Evolutionary conservation across 2,797 vertebrate species (phyloP).

Genomic region (Sebastes hubbsi): DNA sequence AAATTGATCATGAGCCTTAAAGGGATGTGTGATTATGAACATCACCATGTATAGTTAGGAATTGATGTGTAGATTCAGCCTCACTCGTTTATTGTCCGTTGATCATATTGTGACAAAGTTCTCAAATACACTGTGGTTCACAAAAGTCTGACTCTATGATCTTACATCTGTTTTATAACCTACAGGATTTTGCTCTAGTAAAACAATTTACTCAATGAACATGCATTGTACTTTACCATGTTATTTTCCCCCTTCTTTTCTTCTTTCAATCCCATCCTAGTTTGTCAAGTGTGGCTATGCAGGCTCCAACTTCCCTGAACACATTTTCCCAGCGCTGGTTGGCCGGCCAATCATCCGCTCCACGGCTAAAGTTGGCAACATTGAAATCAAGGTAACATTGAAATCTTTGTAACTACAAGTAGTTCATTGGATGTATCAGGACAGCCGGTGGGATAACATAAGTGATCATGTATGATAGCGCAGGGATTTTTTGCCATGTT

Average conservation of each 20-base stretch:
- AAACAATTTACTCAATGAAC: background rate
- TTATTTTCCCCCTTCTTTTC: background rate
- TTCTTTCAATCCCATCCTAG: slow-evolving; percentile 33
- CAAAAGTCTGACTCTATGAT: background rate
- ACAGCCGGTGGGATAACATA: background rate
- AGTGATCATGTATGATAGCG: background rate
- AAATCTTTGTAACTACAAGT: background rate
- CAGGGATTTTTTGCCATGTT: background rate
- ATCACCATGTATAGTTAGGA: background rate
- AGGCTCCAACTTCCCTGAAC: slow-evolving; percentile 82
- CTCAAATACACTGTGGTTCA: background rate
- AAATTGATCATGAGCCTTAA: background rate
- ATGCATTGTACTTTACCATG: background rate
- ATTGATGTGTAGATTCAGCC: background rate
- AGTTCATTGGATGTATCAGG: background rate
- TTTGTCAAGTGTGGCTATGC: slow-evolving; percentile 82
- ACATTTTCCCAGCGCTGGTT: slow-evolving; percentile 82
- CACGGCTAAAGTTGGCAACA: slow-evolving; percentile 78
- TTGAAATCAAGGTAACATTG: slow-evolving; percentile 77
- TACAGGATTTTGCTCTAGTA: background rate
- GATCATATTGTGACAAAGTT: background rate
- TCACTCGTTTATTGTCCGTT: background rate
- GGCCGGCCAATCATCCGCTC: slow-evolving; percentile 80
- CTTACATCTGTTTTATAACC: background rate
- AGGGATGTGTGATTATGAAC: background rate